Base-by-base conservation (phyloP, 2,888 invertebrate genomes). In the Papilio elwesi region DNA sequence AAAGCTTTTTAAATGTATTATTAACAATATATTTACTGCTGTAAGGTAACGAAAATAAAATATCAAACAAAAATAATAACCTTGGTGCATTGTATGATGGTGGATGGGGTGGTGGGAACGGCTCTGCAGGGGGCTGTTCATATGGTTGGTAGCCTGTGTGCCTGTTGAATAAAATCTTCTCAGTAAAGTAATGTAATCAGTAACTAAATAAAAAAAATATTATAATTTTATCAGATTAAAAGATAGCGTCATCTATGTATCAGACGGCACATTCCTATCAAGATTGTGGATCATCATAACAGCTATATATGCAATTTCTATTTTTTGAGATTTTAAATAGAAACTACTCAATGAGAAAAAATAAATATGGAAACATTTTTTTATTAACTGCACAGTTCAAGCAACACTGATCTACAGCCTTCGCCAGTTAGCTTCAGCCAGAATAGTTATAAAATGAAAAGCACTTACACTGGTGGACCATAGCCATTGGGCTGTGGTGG, bases 241-340 rank as follows among this genome's bases (percentile, higher is more conserved):
- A 79, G 81, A 76, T 85, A 87, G 88, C 92, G 90, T 91, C 93
- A 93, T 85, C 68, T 89, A 75, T 92, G 92, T 93, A 89, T 93
- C 89, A 91, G 93, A 92, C 93, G 92, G 93, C 93, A 93, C 93
- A 92, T 93, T 93, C 93, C 93, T 93, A 92, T 93, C 93, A 85
- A 87, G 87, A 83, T 85, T 85, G 80, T 78, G 90, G 92, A 85
- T 93, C 93, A 93, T 92, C 92, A 92, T 89, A 48, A 77, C 64
- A 74, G 55, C 59, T 48, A 70, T 55, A 52, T 10, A 57, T 57
- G 15, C 12, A 63, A 49, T 57, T 26, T 65, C 49, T 53, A 51
- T 59, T 62, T 8, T 26, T 53, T 16, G 16, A 26, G 16, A 26
- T 26, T 4, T 5, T 55, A 4, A 16, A 16, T 55, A 55, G 8